Conservation (phyloP, 1,140 invertebrate species). For the Zaprionus tsacasi region DNA sequence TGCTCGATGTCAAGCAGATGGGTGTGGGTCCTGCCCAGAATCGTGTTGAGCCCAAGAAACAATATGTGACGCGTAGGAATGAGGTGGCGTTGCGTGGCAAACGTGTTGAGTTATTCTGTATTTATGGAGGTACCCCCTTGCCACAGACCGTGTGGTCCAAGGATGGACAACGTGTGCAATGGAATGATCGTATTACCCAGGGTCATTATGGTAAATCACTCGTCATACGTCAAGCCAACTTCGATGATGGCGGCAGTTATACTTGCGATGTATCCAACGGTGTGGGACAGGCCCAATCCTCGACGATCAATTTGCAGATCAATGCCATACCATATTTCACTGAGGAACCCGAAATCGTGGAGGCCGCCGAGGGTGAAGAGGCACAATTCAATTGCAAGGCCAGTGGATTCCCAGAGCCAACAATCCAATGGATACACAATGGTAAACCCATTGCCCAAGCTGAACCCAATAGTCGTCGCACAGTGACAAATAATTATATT, state of each 20-base stretch:
- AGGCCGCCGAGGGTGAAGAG: slow-evolving; percentile 95
- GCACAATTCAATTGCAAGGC: slow-evolving; percentile 95
- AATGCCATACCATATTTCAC: slow-evolving; percentile 96
- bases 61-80: slow-evolving; percentile 94
- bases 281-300: slow-evolving; percentile 92
- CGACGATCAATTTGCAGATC: slow-evolving; percentile 93
- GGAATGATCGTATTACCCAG: slow-evolving; percentile 91
- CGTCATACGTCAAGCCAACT: slow-evolving; percentile 92
- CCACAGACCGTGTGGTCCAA: slow-evolving; percentile 94
- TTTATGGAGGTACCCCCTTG: slow-evolving; percentile 94
- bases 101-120: slow-evolving; percentile 93
- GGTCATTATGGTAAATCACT: slow-evolving; percentile 97
- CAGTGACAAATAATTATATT: slow-evolving; percentile 90
- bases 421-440: slow-evolving; percentile 98
- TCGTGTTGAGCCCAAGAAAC: slow-evolving; percentile 89
- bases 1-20: slow-evolving; percentile 91
- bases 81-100: slow-evolving; percentile 93
- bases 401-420: slow-evolving; percentile 93
- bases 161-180: slow-evolving; percentile 88
- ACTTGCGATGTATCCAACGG: slow-evolving; percentile 97
- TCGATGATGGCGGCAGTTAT: slow-evolving; percentile 94
- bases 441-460: slow-evolving; percentile 93
- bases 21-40: slow-evolving; percentile 91
- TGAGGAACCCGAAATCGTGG: slow-evolving; percentile 94
- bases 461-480: slow-evolving; percentile 89